These are phyloP conservation scores for Dicrurus megarhynchus DNA, from an alignment of 2,113 vertebrate species.

Conservation along the genomic window DNA sequence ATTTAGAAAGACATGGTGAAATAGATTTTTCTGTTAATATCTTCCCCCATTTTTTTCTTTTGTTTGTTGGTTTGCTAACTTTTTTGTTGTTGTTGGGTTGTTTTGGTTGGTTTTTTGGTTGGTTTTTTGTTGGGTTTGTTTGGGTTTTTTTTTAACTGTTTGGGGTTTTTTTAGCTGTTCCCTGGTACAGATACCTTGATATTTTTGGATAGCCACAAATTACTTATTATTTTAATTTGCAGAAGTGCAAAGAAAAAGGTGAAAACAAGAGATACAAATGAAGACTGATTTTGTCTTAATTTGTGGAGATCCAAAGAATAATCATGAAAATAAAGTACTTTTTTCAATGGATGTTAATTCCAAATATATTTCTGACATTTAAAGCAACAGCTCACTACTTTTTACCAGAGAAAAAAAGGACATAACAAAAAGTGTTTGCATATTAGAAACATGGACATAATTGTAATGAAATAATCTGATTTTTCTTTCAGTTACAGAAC, in stretches of 20 bases:
- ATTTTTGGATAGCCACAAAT: background rate
- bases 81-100: background rate
- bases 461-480: background rate
- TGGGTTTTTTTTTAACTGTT: no score
- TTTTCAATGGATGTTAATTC: background rate
- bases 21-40: background rate
- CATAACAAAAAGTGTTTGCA: background rate
- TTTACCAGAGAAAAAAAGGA: background rate
- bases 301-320: background rate
- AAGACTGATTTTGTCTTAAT: background rate
- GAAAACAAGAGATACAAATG: background rate
- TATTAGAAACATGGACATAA: background rate
- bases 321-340: background rate
- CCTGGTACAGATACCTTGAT: background rate
- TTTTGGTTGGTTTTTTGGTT: background rate
- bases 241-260: background rate
- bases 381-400: background rate
- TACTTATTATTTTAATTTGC: background rate
- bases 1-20: background rate
- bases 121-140: fast-evolving
- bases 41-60: background rate
- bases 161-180: background rate
- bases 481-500: background rate
- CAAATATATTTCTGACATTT: background rate
- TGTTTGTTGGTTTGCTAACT: background rate